phyloP scores from a whole-genome alignment of 2,888 invertebrate genomes.

The Eupithecia insigniata region DNA sequence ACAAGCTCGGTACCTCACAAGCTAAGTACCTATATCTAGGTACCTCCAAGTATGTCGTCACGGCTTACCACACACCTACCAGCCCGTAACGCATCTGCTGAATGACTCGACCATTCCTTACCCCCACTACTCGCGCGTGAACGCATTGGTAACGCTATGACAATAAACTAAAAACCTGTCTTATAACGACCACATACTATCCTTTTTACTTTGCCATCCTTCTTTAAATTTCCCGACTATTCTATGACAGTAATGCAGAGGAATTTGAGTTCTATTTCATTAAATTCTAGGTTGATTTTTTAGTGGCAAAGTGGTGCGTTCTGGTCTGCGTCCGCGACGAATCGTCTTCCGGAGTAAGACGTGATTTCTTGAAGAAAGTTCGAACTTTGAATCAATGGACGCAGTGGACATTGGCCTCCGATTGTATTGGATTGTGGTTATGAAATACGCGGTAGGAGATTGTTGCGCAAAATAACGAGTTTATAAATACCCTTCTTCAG shows the following conservation, averaged over 20 bases:
- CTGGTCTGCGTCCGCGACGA: slow-evolving; percentile 77
- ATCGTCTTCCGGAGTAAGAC: slow-evolving; percentile 81
- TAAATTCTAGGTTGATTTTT: slow-evolving; percentile 45
- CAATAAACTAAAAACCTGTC: slow-evolving; percentile 44
- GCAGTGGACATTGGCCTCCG: slow-evolving; percentile 78
- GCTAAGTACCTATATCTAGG: slow-evolving; percentile 30
- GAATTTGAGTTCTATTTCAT: neutral
- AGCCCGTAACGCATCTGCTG: slow-evolving; percentile 75
- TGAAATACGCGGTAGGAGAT: slow-evolving; percentile 31
- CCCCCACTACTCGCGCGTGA: slow-evolving; percentile 72
- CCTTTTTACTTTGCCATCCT: slow-evolving; percentile 34
- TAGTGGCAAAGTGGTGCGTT: slow-evolving; percentile 54
- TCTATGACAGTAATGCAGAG: neutral
- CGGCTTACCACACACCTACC: slow-evolving; percentile 59
- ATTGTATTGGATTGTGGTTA: slow-evolving; percentile 63
- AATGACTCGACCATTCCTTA: slow-evolving; percentile 70
- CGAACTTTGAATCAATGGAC: slow-evolving; percentile 75
- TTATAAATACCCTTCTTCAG: neutral
- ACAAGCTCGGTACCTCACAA: slow-evolving; percentile 22
- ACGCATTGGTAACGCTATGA: slow-evolving; percentile 67
- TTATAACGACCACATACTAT: slow-evolving; percentile 29
- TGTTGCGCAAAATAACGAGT: neutral
- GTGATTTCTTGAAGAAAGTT: slow-evolving; percentile 82
- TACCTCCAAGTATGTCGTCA: slow-evolving; percentile 32
- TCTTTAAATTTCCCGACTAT: neutral